These are phyloP conservation scores for Rhogogaster chlorosoma DNA, from an alignment of 2,888 invertebrate species.

Conservation along the genomic window DNA sequence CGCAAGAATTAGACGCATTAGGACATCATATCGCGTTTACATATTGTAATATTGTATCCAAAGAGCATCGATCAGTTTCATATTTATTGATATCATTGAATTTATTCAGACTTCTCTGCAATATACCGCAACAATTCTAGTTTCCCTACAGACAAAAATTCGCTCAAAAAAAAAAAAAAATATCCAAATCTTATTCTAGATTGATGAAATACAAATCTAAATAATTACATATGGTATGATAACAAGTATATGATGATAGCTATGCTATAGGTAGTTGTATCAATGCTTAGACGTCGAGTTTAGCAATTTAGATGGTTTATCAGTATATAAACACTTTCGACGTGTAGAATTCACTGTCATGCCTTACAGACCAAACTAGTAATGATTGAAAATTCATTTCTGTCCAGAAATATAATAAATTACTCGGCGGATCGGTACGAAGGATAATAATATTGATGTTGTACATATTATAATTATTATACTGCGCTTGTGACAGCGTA, in stretches of 20 bases:
- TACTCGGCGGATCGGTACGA: background rate
- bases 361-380: slow-evolving; percentile 61
- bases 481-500: background rate
- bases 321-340: slow-evolving; percentile 57
- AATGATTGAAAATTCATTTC: slow-evolving; percentile 58
- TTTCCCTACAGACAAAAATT: slow-evolving; percentile 19
- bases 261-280: slow-evolving; percentile 9
- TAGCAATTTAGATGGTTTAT: background rate
- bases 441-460: background rate
- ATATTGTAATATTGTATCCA: slow-evolving; percentile 9
- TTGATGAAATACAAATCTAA: background rate
- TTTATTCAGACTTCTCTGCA: background rate
- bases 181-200: background rate
- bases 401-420: slow-evolving; percentile 28
- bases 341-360: slow-evolving; percentile 60
- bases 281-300: background rate
- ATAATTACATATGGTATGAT: background rate
- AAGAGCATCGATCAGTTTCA: slow-evolving; percentile 16
- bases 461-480: background rate
- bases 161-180: slow-evolving; percentile 21
- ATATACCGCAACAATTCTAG: slow-evolving; percentile 24
- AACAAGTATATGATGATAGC: slow-evolving; percentile 17
- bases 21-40: background rate
- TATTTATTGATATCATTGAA: background rate
- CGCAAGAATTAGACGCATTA: background rate